These are phyloP conservation scores for Gallinago jamesoni DNA, from an alignment of 2,113 vertebrate species.

Conservation along the genomic window DNA sequence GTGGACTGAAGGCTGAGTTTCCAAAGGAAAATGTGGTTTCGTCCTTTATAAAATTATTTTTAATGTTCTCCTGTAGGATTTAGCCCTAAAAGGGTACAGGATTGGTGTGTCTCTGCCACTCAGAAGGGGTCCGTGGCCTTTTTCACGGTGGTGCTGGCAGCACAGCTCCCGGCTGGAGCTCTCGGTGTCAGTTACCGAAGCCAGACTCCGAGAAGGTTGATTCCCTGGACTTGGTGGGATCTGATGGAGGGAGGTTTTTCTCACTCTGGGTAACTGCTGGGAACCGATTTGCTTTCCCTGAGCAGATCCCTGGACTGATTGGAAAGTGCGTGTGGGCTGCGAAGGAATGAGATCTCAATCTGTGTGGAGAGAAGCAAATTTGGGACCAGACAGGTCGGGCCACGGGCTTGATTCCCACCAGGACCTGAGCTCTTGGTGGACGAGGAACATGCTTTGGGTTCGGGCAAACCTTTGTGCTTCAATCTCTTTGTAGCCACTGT, in stretches of 20 bases:
- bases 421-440: neutral
- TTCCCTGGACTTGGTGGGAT: neutral
- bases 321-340: neutral
- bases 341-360: neutral
- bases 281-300: neutral
- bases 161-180: neutral
- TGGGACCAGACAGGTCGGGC: neutral
- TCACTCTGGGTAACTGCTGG: neutral
- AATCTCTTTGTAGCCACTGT: neutral
- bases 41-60: neutral
- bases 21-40: neutral
- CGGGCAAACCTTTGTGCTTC: neutral
- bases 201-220: neutral
- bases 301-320: neutral
- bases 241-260: neutral
- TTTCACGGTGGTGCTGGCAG: neutral
- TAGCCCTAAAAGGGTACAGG: neutral
- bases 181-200: neutral
- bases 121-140: neutral
- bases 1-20: neutral
- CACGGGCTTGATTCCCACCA: neutral
- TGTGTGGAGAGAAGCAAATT: accelerated
- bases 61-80: neutral
- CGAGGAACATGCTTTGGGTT: neutral
- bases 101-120: neutral